Base-by-base conservation (phyloP, 2,888 invertebrate species). In the Drosophila colorata region DNA sequence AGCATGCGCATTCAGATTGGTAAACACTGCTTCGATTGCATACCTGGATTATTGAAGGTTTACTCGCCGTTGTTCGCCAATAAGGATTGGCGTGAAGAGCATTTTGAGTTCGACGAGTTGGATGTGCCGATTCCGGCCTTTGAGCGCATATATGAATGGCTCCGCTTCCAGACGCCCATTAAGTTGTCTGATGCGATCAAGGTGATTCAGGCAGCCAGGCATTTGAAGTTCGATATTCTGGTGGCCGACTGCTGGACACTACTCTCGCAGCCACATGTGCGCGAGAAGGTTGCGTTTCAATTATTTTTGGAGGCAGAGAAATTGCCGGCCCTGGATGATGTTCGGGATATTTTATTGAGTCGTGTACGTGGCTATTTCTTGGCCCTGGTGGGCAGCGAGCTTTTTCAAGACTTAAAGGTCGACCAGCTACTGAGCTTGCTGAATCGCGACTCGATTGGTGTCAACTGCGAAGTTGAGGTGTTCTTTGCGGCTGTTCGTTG, bases 381-480 rank as follows among this genome's bases (percentile, higher is more conserved):
- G 14, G 31, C 69, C 0, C 20, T 80, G 8, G 68, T 80, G 0
- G 77, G 65, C 3, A 60, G 37, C 4, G 20, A 56, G 0, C 2
- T 49, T 3, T 80, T 69, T 2, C 2, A 14, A 0, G 31, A 43
- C 0, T 35, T 78, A 2, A 11, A 44, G 1, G 33, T 43, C 0
- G 1, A 16, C 0, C 43, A 59, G 2, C 0, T 78, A 5, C 6
- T 61, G 0, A 1, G 16, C 1, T 1, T 78, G 6, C 31, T 78
- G 1, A 11, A 25, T 0, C 33, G 25, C 5, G 60, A 76, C 4
- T 3, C 49, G 0, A 38, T 78, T 13, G 78, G 77, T 0, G 80
- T 78, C 2, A 78, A 78, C 40, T 52, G 60, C 4, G 78, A 78
- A 18, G 41, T 61, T 5, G 80, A 80, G 40, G 68, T 78, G 2